These are phyloP conservation scores for Zingel zingel DNA, from an alignment of 2,113 vertebrate genomes.

Conservation along the genomic window DNA sequence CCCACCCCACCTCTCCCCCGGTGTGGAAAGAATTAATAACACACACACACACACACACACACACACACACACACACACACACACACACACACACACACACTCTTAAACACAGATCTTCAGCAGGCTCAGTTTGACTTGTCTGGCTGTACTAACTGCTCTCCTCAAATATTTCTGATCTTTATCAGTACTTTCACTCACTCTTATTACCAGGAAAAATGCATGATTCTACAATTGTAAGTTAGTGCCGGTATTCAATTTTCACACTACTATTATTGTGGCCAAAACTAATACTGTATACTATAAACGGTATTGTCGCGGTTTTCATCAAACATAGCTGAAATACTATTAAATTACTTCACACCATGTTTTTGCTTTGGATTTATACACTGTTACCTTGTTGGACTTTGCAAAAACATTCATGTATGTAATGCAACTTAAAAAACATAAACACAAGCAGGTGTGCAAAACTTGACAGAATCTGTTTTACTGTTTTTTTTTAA, in stretches of 20 bases:
- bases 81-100: too few species aligned
- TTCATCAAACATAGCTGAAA: neutral
- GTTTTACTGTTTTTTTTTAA: too few species aligned
- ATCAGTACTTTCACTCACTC: neutral
- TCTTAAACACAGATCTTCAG: neutral
- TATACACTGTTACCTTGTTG: neutral
- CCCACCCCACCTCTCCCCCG: constrained; percentile 18
- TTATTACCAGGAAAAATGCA: neutral
- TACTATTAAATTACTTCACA: neutral
- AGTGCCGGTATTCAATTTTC: neutral
- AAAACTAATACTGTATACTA: neutral
- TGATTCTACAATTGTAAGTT: neutral
- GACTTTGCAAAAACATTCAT: neutral
- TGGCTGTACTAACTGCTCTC: neutral
- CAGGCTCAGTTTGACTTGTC: neutral
- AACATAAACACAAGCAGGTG: too few species aligned
- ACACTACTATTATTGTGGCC: too few species aligned
- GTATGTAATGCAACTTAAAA: too few species aligned
- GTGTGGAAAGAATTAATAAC: constrained; percentile 65
- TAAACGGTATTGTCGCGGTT: neutral
- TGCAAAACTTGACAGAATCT: too few species aligned
- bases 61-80: constrained; percentile 26
- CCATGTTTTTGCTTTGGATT: neutral
- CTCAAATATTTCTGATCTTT: constrained; percentile 3
- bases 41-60: constrained; percentile 31